Evolutionary conservation across 2,113 vertebrate species (phyloP).

Genomic region (Raphicerus campestris): DNA sequence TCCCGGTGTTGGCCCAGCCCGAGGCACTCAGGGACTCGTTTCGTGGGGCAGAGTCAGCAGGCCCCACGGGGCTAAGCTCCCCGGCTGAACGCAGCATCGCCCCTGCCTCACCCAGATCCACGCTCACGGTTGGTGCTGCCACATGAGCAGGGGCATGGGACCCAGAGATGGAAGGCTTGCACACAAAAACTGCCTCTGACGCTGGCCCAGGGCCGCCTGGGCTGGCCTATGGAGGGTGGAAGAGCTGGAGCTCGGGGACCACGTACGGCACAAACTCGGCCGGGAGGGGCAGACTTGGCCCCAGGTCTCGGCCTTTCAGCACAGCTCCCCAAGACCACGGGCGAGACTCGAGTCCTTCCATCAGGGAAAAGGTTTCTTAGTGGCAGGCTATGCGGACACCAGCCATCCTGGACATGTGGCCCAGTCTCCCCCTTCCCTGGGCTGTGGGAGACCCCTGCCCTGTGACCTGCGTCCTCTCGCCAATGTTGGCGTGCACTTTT

Average conservation of each 20-base stretch:
- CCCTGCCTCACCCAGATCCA: neutral
- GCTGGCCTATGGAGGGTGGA: neutral
- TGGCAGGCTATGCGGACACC: rapidly evolving
- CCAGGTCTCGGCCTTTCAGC: neutral
- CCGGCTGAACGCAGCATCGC: rapidly evolving
- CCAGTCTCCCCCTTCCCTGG: too few relatives aligned
- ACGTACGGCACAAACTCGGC: rapidly evolving
- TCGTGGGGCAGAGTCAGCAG: neutral
- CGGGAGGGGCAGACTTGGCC: neutral
- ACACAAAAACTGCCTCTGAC: too few relatives aligned
- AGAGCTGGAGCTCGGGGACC: neutral
- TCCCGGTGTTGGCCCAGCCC: neutral
- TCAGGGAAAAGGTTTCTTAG: neutral
- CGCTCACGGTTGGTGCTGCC: rapidly evolving
- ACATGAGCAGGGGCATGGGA: rapidly evolving
- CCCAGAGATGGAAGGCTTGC: neutral
- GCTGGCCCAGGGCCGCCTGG: neutral
- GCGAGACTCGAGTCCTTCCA: neutral
- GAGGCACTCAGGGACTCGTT: rapidly evolving
- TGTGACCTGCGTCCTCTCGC: neutral
- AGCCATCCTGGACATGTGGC: neutral
- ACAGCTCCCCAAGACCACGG: rapidly evolving
- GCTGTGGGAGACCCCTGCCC: neutral
- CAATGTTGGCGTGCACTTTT: rapidly evolving
- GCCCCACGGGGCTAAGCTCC: neutral